Percentiles rank a stretch among this genome's conserved stretches.
Evolutionary conservation across 2,113 vertebrate genomes (phyloP).

Genomic region (Leptosomus discolor): DNA sequence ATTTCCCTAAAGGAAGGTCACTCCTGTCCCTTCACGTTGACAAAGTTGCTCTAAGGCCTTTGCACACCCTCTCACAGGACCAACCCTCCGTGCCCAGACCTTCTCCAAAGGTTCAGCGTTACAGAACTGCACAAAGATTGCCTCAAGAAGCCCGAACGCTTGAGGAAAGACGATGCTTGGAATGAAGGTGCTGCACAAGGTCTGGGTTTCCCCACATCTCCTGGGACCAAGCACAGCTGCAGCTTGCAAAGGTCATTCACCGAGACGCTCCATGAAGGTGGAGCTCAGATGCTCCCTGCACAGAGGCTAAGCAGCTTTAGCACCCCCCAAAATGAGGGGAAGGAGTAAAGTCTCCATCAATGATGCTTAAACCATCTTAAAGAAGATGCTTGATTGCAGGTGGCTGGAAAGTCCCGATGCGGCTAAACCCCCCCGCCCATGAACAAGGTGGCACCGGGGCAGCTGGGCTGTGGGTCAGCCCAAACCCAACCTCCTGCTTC

Average conservation of each 20-base stretch:
- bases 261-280: background rate
- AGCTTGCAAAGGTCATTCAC: background rate
- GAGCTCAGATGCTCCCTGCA: background rate
- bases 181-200: background rate
- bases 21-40: background rate
- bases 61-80: background rate
- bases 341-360: background rate
- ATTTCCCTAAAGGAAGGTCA: background rate
- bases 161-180: background rate
- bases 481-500: fast-evolving
- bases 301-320: background rate
- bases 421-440: background rate
- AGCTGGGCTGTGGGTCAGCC: background rate
- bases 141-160: background rate
- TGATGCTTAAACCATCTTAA: background rate
- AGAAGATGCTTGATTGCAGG: background rate
- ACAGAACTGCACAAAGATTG: background rate
- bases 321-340: background rate
- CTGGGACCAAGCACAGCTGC: background rate
- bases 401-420: background rate
- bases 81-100: background rate
- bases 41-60: background rate
- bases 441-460: background rate
- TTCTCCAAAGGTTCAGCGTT: background rate
- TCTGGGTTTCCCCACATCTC: background rate